Percentiles rank a stretch among this genome's conserved stretches.
Conservation (phyloP, 2,888 invertebrate genomes). For the Campaea margaritaria region DNA sequence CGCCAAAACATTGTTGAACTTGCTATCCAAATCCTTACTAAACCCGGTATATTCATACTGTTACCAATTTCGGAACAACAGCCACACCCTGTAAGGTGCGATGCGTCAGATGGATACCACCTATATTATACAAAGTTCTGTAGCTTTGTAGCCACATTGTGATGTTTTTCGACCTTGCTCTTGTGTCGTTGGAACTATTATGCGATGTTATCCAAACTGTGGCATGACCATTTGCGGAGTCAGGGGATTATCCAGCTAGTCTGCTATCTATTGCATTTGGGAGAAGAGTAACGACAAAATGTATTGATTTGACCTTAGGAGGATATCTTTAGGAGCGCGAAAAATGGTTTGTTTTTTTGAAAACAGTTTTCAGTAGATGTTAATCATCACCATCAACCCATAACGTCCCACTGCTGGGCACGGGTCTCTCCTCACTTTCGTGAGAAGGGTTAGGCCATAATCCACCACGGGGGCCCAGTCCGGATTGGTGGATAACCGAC, state of each 20-base stretch:
- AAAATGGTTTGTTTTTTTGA: no score
- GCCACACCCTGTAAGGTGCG: slow-evolving; percentile 26
- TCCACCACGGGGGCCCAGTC: no score
- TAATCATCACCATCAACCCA: no score
- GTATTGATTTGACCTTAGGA: no score
- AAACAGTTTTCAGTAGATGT: no score
- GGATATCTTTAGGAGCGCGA: no score
- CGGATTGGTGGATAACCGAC: no score
- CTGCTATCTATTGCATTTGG: neutral
- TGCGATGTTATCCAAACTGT: slow-evolving; percentile 13
- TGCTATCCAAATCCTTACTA: slow-evolving; percentile 6
- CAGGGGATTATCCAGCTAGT: neutral
- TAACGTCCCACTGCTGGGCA: no score
- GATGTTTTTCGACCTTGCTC: slow-evolving; percentile 38
- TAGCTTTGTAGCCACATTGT: no score
- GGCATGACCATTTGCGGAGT: slow-evolving; percentile 17
- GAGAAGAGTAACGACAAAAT: neutral
- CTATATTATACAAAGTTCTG: slow-evolving; percentile 1
- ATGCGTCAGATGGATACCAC: slow-evolving; percentile 34
- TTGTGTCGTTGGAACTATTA: slow-evolving; percentile 16
- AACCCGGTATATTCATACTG: slow-evolving; percentile 7
- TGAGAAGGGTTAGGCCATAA: no score
- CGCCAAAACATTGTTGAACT: neutral
- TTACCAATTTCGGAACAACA: slow-evolving; percentile 29
- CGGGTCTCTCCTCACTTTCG: no score